These are phyloP conservation scores for Erebia ligea DNA, from an alignment of 2,888 invertebrate genomes.

Conservation along the genomic window DNA sequence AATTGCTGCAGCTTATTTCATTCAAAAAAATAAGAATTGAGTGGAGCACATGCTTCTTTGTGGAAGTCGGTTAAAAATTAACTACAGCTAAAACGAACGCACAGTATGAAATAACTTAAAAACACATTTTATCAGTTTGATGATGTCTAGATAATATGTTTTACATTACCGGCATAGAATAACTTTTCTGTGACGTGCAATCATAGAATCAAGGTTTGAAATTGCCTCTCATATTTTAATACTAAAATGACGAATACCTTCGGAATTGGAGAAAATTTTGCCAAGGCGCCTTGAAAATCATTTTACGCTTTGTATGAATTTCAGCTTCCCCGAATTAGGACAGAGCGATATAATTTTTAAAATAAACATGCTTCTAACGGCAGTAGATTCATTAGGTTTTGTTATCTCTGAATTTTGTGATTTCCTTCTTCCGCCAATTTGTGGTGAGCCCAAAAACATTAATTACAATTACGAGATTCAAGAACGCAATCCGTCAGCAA, in stretches of 20 bases:
- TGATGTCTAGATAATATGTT: too few species aligned
- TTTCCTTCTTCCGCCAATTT: neutral
- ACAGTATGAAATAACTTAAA: too few species aligned
- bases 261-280: slow-evolving; percentile 38
- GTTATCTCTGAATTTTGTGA: slow-evolving; percentile 16
- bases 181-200: neutral
- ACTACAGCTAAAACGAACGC: too few species aligned
- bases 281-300: slow-evolving; percentile 39
- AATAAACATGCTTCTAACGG: slow-evolving; percentile 6
- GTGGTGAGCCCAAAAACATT: slow-evolving; percentile 7
- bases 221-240: too few species aligned
- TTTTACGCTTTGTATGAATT: slow-evolving; percentile 41
- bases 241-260: slow-evolving; percentile 6
- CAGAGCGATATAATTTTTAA: slow-evolving; percentile 18
- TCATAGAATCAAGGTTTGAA: too few species aligned
- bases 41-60: too few species aligned
- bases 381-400: slow-evolving; percentile 11
- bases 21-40: too few species aligned
- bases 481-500: neutral
- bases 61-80: too few species aligned
- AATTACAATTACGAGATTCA: slow-evolving; percentile 4
- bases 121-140: too few species aligned
- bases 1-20: too few species aligned
- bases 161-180: too few species aligned
- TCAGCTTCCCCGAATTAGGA: slow-evolving; percentile 8